A percentile compares a stretch with the other conserved stretches of the same genome.
Evolutionary conservation across 2,113 vertebrate species (phyloP).

Genomic region (Gavialis gangeticus): DNA sequence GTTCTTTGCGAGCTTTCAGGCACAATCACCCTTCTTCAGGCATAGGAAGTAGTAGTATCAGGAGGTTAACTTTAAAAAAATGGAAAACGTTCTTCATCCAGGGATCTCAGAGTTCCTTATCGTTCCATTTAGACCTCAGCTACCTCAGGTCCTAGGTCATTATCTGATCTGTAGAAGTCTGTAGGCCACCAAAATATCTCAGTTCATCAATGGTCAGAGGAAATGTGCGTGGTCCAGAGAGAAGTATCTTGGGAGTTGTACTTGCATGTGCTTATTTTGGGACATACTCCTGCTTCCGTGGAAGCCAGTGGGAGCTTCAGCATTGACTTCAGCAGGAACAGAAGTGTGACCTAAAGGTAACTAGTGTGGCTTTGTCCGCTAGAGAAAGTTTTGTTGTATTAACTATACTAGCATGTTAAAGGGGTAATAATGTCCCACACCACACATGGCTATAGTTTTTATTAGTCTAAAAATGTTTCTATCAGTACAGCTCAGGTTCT

Average conservation of each 20-base stretch:
- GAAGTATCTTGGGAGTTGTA: not conserved
- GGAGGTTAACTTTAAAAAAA: slow-evolving; percentile 4
- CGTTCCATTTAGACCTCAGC: slow-evolving; percentile 3
- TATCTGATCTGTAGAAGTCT: not conserved
- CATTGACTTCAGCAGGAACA: not conserved
- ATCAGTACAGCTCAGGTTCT: accelerated
- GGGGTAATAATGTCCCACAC: not conserved
- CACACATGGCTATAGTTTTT: not conserved
- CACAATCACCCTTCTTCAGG: too few relatives aligned
- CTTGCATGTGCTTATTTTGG: not conserved
- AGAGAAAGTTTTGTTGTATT: not conserved
- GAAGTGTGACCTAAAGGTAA: not conserved
- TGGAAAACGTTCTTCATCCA: not conserved
- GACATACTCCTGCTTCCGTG: not conserved
- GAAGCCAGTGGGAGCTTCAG: not conserved
- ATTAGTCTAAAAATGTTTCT: not conserved
- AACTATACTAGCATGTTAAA: not conserved
- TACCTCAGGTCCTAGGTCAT: not conserved
- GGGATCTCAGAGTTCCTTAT: slow-evolving; percentile 15
- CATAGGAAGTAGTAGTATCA: not conserved
- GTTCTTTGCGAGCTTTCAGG: too few relatives aligned
- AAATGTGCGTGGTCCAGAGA: not conserved
- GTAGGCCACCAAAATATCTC: not conserved
- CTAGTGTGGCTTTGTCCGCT: not conserved
- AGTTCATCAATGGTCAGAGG: slow-evolving; percentile 38